Base-by-base conservation (phyloP, 1,140 invertebrate genomes). In the Pentalonia nigronervosa region DNA sequence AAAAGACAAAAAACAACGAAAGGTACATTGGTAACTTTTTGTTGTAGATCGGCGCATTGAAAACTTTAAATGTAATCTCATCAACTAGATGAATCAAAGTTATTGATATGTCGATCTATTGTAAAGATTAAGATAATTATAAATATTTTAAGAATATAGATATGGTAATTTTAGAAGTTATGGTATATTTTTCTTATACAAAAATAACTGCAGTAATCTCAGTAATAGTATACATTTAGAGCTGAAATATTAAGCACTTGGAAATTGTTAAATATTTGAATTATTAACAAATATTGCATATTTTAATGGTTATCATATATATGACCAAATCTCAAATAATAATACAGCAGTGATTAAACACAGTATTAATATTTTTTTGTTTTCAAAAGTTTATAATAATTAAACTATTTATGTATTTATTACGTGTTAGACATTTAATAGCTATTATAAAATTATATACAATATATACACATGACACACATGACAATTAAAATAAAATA, bases 21-120 rank as follows among this genome's bases (percentile, higher is more conserved):
- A 48, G 81, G 36, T 56, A 36, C 9, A 56, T 90, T 67, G 89
- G 23, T 91, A 91, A 81, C 76, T n/a, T 93, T 53, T 93, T 93
- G 91, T 93, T 93, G 91, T 93, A 93, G 81, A 84, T 84, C 81
- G 34, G 91, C 76, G 76, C 91, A 93, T 20, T 93, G 91, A 93
- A 93, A 84, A 93, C 34, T 84, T 53, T 53, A 45, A 93, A 93
- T 21, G 50, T 53, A 93, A 93, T 41, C 53, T 90, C 89, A 90
- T 90, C 89, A 90, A 47, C 23, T 90, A 67, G 89, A 90, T 90
- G 89, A 90, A 90, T 90, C 53, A 90, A 67, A 90, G 53, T 67
- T 90, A 90, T 23, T 8, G 60, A 67, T 45, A 60, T 36, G 9
- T 50, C 20, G 41, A 60, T 67, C 91, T 83, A 93, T 56, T 93